Conservation (phyloP, 1,140 invertebrate genomes). For the Drosophila bifasciata region DNA sequence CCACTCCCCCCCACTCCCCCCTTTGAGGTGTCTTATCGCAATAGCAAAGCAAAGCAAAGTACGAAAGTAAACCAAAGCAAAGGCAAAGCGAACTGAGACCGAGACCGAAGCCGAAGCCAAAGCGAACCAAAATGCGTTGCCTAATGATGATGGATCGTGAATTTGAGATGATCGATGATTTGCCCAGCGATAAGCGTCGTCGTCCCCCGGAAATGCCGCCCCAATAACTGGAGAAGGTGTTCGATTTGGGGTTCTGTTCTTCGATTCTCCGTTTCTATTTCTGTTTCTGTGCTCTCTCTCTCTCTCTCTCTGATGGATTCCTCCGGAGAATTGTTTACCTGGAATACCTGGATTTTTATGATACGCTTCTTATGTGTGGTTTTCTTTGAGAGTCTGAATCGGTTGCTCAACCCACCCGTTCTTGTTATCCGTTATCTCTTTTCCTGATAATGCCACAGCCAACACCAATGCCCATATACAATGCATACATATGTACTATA, state of each 20-base stretch:
- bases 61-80: background rate
- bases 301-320: slow-evolving; percentile 30
- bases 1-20: no score
- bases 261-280: no score
- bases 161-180: slow-evolving; percentile 82
- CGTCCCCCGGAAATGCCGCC: slow-evolving; percentile 41
- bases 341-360: slow-evolving; percentile 21
- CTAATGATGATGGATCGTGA: slow-evolving; percentile 82
- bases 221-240: background rate
- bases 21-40: no score
- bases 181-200: slow-evolving; percentile 56
- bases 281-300: no score
- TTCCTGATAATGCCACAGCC: slow-evolving; percentile 60
- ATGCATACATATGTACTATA: slow-evolving; percentile 1
- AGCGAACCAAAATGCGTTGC: slow-evolving; percentile 38
- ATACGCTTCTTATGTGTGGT: slow-evolving; percentile 48
- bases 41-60: slow-evolving; percentile 5
- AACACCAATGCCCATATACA: slow-evolving; percentile 6
- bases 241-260: background rate
- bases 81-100: no score
- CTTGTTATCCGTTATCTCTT: slow-evolving; percentile 58
- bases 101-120: no score
- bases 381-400: slow-evolving; percentile 64
- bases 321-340: slow-evolving; percentile 57
- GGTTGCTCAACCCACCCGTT: slow-evolving; percentile 48